Evolutionary conservation across 2,113 vertebrate species (phyloP), one percentile per base, ranked within the genome.

Genomic region (Malurus elegans): DNA sequence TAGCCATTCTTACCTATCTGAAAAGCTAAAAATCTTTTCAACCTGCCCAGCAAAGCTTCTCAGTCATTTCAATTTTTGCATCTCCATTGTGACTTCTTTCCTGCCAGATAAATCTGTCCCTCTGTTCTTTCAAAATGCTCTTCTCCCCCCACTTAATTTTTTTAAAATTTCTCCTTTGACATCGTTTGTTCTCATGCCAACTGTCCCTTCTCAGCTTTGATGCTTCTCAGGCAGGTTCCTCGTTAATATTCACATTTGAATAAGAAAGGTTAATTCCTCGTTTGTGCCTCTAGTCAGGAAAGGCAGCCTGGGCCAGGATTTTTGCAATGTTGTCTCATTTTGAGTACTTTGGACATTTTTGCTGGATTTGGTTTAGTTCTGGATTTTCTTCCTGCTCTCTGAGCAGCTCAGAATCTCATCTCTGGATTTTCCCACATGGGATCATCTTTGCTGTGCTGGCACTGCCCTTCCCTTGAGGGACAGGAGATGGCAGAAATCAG

Each of bases 371-470:
- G 2, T 79, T 89, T 71, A 32, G 15, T 32, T 3, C 3, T 83
- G 23, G n/a, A 2, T 76, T 76, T 69, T 61, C 42, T 18, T 24
- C 4, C 51, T 42, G 29, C 10, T 64, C 48, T 31, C 67, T n/a
- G 19, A 80, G 10, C 45, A 47, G 51, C 38, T 81, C 9, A 2
- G 44, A 47, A 40, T 32, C 65, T 65, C 29, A 19, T 8, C 2
- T 0, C 13, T 11, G 4, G 51, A 4, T 57, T 74, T 67, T 38
- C 26, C 31, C 0, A 0, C 38, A 51, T 26, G 38, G 74, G n/a
- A 7, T 93, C 34, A 44, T 44, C 23, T 86, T 58, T 42, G 50
- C 36, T 60, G 79, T 45, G 79, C 67, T 86, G 86, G 21, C 57
- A 29, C 47, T 67, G 19, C 38, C 75, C 28, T 78, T 76, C 54